Base-by-base conservation (phyloP, 2,888 invertebrate genomes). In the Lasioglossum villosulum region DNA sequence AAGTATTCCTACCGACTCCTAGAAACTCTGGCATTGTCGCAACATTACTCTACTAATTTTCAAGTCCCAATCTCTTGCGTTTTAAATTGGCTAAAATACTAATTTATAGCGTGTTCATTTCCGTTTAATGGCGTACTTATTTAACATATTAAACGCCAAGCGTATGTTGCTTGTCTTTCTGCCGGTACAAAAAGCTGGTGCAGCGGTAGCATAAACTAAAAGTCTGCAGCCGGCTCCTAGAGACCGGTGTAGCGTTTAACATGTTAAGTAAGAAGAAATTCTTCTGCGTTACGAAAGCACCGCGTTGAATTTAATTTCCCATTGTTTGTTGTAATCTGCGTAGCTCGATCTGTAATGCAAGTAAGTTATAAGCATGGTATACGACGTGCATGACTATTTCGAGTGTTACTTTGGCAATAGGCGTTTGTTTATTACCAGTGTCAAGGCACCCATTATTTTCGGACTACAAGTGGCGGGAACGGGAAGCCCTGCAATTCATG, bases 401-500 rank as follows among this genome's bases (percentile, higher is more conserved):
- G 39, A n/a, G 12, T 74, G n/a, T 80, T 74, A n/a, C 79, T 89
- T 79, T 80, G 84, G 66, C 45, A n/a, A 80, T 91, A 94, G 95
- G 93, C 70, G 87, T 95, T 48, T 95, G 95, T 84, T 80, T 94
- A 83, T 88, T 95, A 80, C 94, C 95, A 75, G 92, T 94, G 48
- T 84, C 93, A 81, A 93, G 94, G 83, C 93, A 94, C 87, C 92
- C 93, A 39, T 82, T 90, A 23, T 90, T 93, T 88, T 88, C 91
- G 84, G 91, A 92, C 80, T 85, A 89, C 79, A 97, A 97, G 90
- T 97, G 97, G 96, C 96, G 97, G 89, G 97, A 97, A 94, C 96
- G 97, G 91, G 98, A 98, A 95, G 98, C 98, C 0, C 92, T 98
- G 79, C 98, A 98, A 95, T 99, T 99, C 94, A 99, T 99, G 99